Evolutionary conservation across 1,140 invertebrate species (phyloP).

Genomic region (Bombus haemorrhoidalis): DNA sequence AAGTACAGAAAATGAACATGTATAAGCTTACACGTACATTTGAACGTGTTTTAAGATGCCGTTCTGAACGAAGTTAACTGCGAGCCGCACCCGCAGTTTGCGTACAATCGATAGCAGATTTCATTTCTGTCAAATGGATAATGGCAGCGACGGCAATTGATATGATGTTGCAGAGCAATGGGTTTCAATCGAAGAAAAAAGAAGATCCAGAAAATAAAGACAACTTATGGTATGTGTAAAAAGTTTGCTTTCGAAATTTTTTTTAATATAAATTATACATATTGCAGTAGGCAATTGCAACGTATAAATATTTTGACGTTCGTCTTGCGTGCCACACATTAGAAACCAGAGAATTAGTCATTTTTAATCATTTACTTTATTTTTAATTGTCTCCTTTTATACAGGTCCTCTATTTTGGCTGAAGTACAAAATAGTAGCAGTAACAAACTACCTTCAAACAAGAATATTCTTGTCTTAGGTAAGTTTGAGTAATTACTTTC

Average conservation of each 20-base stretch:
- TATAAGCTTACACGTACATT: background rate
- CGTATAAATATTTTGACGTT: slow-evolving; percentile 1
- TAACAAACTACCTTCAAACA: slow-evolving; percentile 96
- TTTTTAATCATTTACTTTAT: background rate
- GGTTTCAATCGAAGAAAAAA: slow-evolving; percentile 85
- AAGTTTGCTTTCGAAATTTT: slow-evolving; percentile 21
- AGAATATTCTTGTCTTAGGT: slow-evolving; percentile 95
- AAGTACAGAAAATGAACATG: background rate
- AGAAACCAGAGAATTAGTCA: slow-evolving; percentile 32
- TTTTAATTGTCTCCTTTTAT: slow-evolving; percentile 73
- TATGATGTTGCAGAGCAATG: slow-evolving; percentile 83
- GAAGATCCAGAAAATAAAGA: slow-evolving; percentile 85
- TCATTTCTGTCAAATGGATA: slow-evolving; percentile 69
- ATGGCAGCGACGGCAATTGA: slow-evolving; percentile 76
- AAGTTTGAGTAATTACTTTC: slow-evolving; percentile 55
- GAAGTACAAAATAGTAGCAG: slow-evolving; percentile 97
- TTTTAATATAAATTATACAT: slow-evolving; percentile 12
- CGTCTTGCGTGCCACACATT: slow-evolving; percentile 17
- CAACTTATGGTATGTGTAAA: slow-evolving; percentile 85
- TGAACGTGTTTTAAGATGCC: background rate
- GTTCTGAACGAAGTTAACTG: slow-evolving; percentile 12
- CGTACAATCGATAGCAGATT: slow-evolving; percentile 53
- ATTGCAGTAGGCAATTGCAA: slow-evolving; percentile 11
- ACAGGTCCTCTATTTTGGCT: slow-evolving; percentile 95
- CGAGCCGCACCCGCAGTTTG: slow-evolving; percentile 25